Conservation (phyloP, 37 sponge, comb jelly and placozoan species). For the Cladorhizidae sp. region DNA sequence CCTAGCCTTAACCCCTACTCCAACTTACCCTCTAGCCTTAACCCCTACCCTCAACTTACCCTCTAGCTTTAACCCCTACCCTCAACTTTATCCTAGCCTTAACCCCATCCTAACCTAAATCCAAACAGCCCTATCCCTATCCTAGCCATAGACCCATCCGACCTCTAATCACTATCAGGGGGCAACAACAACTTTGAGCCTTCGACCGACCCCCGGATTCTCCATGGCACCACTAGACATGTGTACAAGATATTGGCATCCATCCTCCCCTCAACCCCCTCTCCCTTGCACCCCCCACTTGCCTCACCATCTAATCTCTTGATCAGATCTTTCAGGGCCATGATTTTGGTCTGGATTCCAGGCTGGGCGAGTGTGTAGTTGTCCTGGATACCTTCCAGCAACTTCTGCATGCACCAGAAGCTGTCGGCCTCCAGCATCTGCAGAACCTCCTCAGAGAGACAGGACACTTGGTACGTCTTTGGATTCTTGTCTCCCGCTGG, state of each 20-base stretch:
- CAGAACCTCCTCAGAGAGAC: slow-evolving; percentile 59
- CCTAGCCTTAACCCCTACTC: too few relatives aligned
- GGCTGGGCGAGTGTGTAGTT: slow-evolving; percentile 97
- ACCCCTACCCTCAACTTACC: too few relatives aligned
- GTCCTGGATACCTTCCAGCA: slow-evolving; percentile 93
- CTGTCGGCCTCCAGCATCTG: slow-evolving; percentile 91
- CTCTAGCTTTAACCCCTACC: too few relatives aligned
- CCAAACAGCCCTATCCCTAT: too few relatives aligned
- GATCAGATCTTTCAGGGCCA: slow-evolving; percentile 78
- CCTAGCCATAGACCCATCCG: too few relatives aligned
- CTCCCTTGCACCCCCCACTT: neutral
- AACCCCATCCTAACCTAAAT: too few relatives aligned
- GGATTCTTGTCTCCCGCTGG: slow-evolving; percentile 73
- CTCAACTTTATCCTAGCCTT: too few relatives aligned
- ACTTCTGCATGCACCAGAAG: slow-evolving; percentile 93
- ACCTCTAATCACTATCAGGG: too few relatives aligned
- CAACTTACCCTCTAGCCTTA: too few relatives aligned
- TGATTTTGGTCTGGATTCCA: slow-evolving; percentile 89
- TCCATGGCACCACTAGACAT: too few relatives aligned
- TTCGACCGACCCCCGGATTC: too few relatives aligned
- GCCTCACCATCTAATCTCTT: slow-evolving; percentile 62
- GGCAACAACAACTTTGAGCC: too few relatives aligned
- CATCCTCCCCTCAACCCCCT: neutral
- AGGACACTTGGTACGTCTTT: slow-evolving; percentile 75
- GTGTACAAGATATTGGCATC: neutral